Conservation (phyloP, 2,888 invertebrate genomes). For the Acanthoscelides obtectus region DNA sequence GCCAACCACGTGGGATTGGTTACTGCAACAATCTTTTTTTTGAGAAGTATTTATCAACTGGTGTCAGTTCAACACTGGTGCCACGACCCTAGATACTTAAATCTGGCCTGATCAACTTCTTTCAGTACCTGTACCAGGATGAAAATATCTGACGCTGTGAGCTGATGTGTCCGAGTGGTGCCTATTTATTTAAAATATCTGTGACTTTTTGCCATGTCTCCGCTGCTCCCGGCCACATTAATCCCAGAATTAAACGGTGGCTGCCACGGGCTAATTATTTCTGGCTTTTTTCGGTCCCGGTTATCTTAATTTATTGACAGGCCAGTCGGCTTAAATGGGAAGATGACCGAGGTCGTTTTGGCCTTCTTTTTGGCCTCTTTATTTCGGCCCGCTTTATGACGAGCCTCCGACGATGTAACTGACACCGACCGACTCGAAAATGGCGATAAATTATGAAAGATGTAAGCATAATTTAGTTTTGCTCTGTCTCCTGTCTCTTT, state of each 20-base stretch:
- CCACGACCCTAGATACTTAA: too few species aligned
- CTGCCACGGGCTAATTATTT: constrained; percentile 16
- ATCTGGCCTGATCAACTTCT: too few species aligned
- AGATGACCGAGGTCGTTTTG: neutral
- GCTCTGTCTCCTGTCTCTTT: neutral
- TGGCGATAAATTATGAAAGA: neutral
- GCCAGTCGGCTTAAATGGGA: neutral
- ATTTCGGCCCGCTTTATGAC: neutral
- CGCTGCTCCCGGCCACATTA: constrained; percentile 11
- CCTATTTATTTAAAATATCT: constrained; percentile 17
- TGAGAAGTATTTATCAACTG: too few species aligned
- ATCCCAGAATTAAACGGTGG: constrained; percentile 19
- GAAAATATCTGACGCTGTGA: too few species aligned
- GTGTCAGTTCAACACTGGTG: too few species aligned
- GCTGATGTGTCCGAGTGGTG: too few species aligned
- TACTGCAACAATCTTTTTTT: too few species aligned
- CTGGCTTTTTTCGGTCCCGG: constrained; percentile 10
- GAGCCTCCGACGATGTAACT: neutral
- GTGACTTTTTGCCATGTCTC: constrained; percentile 7
- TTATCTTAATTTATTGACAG: constrained; percentile 15
- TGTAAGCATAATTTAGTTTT: neutral
- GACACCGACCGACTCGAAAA: neutral
- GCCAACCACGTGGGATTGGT: too few species aligned
- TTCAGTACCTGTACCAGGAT: too few species aligned
- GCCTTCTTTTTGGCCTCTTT: neutral